phyloP scores from a whole-genome alignment of 2,888 invertebrate genomes.

The Phaedon cochleariae region DNA sequence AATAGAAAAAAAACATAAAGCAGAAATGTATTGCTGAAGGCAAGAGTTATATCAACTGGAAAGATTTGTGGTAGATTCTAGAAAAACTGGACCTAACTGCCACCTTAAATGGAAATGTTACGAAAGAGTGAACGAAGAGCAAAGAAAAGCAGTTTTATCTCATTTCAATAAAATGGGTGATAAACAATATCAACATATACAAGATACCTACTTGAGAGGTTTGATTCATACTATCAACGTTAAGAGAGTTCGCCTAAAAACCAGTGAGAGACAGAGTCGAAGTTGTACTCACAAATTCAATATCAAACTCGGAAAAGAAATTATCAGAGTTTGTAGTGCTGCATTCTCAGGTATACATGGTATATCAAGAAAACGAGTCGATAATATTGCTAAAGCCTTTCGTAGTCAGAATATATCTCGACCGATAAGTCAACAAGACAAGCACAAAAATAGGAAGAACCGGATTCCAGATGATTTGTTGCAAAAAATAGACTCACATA shows the following conservation, averaged over 20 bases:
- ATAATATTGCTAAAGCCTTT: background rate
- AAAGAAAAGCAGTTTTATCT: conserved; percentile 12
- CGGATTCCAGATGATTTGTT: no score
- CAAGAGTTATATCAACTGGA: no score
- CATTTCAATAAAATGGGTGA: conserved; percentile 17
- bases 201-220: no score
- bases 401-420: background rate
- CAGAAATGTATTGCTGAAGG: conserved; percentile 12
- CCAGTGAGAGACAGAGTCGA: background rate
- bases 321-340: conserved; percentile 3
- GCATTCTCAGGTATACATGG: conserved; percentile 15
- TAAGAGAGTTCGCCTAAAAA: background rate
- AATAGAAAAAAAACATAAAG: conserved; percentile 5
- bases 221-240: background rate
- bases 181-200: conserved; percentile 13
- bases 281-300: no score
- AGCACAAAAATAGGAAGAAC: no score
- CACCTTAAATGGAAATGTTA: conserved; percentile 13
- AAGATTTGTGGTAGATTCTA: background rate
- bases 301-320: no score
- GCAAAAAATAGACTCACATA: no score
- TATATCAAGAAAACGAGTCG: conserved; percentile 4
- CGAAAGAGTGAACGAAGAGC: conserved; percentile 4
- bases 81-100: conserved; percentile 16
- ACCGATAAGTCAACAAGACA: background rate